Evolutionary conservation across 2,888 invertebrate species (phyloP), one percentile per base, ranked within the genome.

Genomic region (Apocheima hispidaria): DNA sequence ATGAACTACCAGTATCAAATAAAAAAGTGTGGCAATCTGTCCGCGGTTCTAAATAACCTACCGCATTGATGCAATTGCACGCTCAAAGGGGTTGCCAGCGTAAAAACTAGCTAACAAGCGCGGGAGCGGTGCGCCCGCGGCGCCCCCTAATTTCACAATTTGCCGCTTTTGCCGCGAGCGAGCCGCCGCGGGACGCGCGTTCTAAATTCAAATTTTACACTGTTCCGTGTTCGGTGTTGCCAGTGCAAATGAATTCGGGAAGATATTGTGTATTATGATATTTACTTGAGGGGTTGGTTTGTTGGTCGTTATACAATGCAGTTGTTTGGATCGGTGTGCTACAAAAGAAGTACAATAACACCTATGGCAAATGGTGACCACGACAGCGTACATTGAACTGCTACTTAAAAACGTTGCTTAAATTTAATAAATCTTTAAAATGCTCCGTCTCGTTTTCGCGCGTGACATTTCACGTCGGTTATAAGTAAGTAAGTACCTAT

Each of bases 21-120:
- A 40, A 48, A 3, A 6, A 5, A 41, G 43, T 60, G 54, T 36
- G 51, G 33, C 80, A 82, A 82, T 84, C 78, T 72, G 74, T 71
- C 71, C 73, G 63, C 61, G 53, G 69, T 63, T 73, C 77, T 78
- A 79, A 82, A 83, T 82, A 84, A 80, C 77, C 60, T 68, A 74
- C 77, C 77, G 78, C 79, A 83, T 82, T 88, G 88, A 90, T 88
- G 83, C 83, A 84, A 89, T 89, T 83, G 76, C 77, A 70, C 77
- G 68, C 79, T 84, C 90, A 90, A 89, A 90, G 89, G 89, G 88
- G 86, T 84, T 82, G 83, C 81, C 75, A 77, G 73, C 72, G 86
- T 85, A 90, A 90, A 90, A 90, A 90, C 90, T 89, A 89, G 81
- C 89, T 90, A 90, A 91, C 91, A 86, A 90, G 87, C 88, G 75